These are phyloP conservation scores for Troides oblongomaculatus DNA, from an alignment of 2,888 invertebrate species.

Conservation along the genomic window DNA sequence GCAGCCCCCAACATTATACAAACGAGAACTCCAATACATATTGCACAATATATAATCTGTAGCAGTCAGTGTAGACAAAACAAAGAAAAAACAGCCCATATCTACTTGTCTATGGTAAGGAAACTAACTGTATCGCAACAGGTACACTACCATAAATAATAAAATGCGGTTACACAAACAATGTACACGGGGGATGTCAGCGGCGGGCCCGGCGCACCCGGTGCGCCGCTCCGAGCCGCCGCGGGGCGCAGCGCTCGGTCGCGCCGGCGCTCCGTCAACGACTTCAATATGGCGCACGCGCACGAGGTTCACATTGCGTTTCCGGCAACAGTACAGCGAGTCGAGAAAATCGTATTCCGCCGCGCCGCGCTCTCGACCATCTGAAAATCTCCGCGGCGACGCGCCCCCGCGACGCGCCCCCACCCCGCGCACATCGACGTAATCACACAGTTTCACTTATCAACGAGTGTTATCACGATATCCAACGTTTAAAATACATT, in stretches of 20 bases:
- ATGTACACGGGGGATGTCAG: slow-evolving; percentile 63
- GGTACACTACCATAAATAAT: slow-evolving; percentile 39
- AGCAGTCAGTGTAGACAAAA: slow-evolving; percentile 52
- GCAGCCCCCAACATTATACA: slow-evolving; percentile 47
- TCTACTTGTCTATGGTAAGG: slow-evolving; percentile 56
- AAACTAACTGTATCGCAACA: slow-evolving; percentile 46
- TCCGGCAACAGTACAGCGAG: too few relatives aligned
- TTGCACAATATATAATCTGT: slow-evolving; percentile 52
- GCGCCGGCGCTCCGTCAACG: too few relatives aligned
- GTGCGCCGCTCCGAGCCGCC: slow-evolving; percentile 18
- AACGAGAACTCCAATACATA: slow-evolving; percentile 47
- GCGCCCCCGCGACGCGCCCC: slow-evolving; percentile 44
- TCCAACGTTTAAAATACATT: slow-evolving; percentile 64
- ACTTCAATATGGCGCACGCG: too few relatives aligned
- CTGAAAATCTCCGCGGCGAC: slow-evolving; percentile 47
- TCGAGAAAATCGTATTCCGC: too few relatives aligned
- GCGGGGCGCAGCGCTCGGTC: not conserved
- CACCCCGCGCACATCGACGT: slow-evolving; percentile 40
- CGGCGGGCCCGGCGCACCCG: too few relatives aligned
- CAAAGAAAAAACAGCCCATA: slow-evolving; percentile 63
- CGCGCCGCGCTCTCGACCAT: too few relatives aligned
- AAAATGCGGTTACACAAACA: slow-evolving; percentile 50
- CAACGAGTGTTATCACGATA: slow-evolving; percentile 60
- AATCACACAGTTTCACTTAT: slow-evolving; percentile 60
- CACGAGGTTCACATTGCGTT: too few relatives aligned